phyloP scores from a whole-genome alignment of 2,113 vertebrate species.

The Oryzias melastigma region DNA sequence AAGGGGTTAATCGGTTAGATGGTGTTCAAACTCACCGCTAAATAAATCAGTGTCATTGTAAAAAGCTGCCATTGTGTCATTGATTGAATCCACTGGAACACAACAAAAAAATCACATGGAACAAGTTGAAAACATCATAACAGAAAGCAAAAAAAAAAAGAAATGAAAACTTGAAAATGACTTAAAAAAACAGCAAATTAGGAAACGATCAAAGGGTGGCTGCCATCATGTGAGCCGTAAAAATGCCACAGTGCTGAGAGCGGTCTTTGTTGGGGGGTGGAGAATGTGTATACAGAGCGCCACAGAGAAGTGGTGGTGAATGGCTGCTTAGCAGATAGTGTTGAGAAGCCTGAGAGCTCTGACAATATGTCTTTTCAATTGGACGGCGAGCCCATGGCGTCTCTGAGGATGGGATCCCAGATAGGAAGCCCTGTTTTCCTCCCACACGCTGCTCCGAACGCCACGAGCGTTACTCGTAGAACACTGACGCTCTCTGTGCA shows the following conservation, averaged over 20 bases:
- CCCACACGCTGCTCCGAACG: constrained; percentile 40
- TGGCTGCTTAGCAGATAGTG: constrained; percentile 33
- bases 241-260: constrained; percentile 34
- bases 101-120: constrained; percentile 81
- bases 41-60: constrained; percentile 99
- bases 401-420: constrained; percentile 42
- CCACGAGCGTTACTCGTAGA: constrained; percentile 8
- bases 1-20: constrained; percentile 41
- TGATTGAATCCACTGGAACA: constrained; percentile 99
- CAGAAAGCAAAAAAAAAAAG: constrained; percentile 22
- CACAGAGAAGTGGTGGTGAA: constrained; percentile 37
- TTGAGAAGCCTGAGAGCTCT: constrained; percentile 23
- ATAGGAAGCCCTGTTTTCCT: constrained; percentile 52
- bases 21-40: constrained; percentile 97
- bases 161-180: constrained; percentile 11
- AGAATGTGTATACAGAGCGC: constrained; percentile 22
- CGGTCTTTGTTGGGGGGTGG: constrained; percentile 47
- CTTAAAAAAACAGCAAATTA: constrained; percentile 14
- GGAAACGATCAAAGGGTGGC: background rate
- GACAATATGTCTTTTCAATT: constrained; percentile 68
- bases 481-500: background rate
- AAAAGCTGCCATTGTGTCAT: constrained; percentile 99
- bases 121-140: constrained; percentile 65
- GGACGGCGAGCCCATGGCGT: constrained; percentile 36
- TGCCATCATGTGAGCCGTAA: constrained; percentile 10